Evolutionary conservation across 2,888 invertebrate species (phyloP).

Genomic region (Zygogramma bicolorata): DNA sequence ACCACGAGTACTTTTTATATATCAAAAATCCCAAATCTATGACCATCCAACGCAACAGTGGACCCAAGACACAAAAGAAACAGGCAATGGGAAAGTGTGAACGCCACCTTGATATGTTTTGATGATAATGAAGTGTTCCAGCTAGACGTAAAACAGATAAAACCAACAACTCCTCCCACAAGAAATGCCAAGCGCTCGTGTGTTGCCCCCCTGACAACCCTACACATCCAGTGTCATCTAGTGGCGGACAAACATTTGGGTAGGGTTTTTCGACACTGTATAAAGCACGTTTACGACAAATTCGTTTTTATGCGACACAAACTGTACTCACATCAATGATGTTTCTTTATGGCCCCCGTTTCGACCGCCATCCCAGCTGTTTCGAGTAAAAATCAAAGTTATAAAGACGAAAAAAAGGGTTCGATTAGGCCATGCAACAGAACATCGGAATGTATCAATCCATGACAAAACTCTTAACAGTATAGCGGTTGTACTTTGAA

Average conservation of each 20-base stretch:
- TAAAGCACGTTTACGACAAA: conserved; percentile 16
- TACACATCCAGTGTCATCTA: neutral
- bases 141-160: no score
- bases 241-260: conserved; percentile 3
- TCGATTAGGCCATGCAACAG: neutral
- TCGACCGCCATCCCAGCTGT: neutral
- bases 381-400: neutral
- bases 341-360: neutral
- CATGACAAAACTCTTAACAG: neutral
- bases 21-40: no score
- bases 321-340: conserved; percentile 10
- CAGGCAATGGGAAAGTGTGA: no score
- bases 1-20: no score
- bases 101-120: no score
- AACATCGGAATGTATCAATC: neutral
- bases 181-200: neutral
- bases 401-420: neutral
- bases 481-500: no score
- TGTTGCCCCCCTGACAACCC: neutral
- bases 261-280: neutral
- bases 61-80: no score
- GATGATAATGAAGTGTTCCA: no score
- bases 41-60: no score
- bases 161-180: no score
- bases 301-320: conserved; percentile 13